Evolutionary conservation across 2,113 vertebrate species (phyloP).

Genomic region (Cygnus buccinator): DNA sequence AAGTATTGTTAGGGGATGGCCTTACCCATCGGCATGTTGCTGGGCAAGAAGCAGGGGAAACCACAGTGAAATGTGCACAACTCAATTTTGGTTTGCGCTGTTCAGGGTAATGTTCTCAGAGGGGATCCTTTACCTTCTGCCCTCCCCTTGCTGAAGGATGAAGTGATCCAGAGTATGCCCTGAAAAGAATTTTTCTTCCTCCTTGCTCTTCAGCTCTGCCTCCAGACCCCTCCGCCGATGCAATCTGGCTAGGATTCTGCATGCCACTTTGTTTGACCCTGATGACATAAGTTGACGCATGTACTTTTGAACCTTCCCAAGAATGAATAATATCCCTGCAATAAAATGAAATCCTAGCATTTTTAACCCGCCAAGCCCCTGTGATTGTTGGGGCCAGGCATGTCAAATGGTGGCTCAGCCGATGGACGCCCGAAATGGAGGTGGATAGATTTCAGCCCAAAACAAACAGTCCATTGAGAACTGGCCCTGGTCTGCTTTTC

Average conservation of each 20-base stretch:
- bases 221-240: background rate
- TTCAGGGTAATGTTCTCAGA: background rate
- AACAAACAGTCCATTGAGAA: conserved; percentile 18
- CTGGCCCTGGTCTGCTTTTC: background rate
- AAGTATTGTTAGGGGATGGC: background rate
- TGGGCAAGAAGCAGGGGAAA: background rate
- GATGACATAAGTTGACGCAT: conserved; percentile 62
- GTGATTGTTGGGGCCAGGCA: background rate
- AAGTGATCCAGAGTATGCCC: background rate
- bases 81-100: background rate
- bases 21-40: background rate
- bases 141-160: background rate
- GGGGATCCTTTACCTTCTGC: conserved; percentile 4
- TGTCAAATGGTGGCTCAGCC: background rate
- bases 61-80: background rate
- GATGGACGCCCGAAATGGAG: background rate
- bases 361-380: conserved; percentile 54
- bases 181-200: background rate
- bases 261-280: conserved; percentile 68
- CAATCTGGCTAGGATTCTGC: conserved; percentile 45
- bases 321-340: conserved; percentile 71
- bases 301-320: conserved; percentile 72
- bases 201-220: background rate
- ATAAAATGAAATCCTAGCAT: conserved; percentile 70
- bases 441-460: background rate